Evolutionary conservation across 2,113 vertebrate species (phyloP).

Genomic region (Elanoides forficatus): DNA sequence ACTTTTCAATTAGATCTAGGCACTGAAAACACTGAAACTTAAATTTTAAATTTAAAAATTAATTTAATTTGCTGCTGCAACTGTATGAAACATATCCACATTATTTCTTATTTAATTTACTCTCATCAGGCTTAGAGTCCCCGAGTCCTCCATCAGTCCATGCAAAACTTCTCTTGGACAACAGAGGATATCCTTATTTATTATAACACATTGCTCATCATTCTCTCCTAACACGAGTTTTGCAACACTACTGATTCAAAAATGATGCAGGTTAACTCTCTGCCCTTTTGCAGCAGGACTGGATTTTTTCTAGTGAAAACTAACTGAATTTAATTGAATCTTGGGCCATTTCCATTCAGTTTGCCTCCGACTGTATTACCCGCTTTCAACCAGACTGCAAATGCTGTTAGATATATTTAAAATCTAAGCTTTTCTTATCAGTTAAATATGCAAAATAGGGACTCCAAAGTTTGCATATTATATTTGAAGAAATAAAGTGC

Average conservation of each 20-base stretch:
- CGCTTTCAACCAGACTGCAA: background rate
- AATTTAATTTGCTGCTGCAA: background rate
- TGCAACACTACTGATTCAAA: background rate
- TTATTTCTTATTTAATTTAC: constrained; percentile 44
- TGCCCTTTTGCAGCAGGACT: background rate
- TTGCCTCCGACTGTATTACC: background rate
- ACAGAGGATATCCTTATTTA: background rate
- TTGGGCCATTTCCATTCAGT: background rate
- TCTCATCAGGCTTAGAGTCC: background rate
- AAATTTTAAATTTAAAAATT: background rate
- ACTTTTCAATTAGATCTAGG: background rate
- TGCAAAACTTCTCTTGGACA: background rate
- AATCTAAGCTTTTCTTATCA: background rate
- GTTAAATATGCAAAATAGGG: background rate
- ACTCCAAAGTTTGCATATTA: background rate
- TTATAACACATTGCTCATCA: background rate
- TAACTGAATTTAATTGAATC: background rate
- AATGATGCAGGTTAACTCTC: background rate
- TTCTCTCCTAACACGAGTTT: background rate
- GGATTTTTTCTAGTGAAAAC: background rate
- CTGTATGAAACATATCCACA: background rate
- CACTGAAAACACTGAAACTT: background rate
- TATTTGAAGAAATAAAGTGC: background rate
- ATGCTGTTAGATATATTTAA: background rate
- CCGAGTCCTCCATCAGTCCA: background rate